Base-by-base conservation (phyloP, 92 coral and sea anemone genomes). In the Montipora capitata region DNA sequence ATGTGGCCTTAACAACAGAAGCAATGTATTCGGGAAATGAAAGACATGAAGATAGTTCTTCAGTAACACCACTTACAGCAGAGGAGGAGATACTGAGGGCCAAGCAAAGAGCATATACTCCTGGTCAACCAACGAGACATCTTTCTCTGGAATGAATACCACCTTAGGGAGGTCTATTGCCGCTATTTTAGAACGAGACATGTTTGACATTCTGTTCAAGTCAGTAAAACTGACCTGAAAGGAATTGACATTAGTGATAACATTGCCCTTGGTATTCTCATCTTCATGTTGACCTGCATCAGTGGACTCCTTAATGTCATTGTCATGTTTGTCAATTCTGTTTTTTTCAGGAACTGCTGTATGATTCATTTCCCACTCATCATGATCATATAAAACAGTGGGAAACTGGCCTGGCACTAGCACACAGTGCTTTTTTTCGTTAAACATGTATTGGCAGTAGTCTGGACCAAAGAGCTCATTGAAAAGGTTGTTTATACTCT, bases 151-250 rank as follows among this genome's bases (percentile, higher is more conserved):
- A 52, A 76, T 72, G 75, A 56, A 73, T 35, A 44, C 49, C 44
- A 61, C 68, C 38, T 74, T 63, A 74, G 89, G 89, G 49, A 85
- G 89, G 72, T 85, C 64, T 8, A 63, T 56, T 74, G 68, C 69
- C 45, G 82, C 82, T 65, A 57, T 85, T 85, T 85, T 82, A 56
- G 74, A 81, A 85, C 82, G 82, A 69, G 65, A 35, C 70, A 77
- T 14, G 78, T 48, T 74, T 48, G 18, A 45, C 15, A 74, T 18
- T 49, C 17, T 74, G 63, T n/a, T 74, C 78, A 74, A 74, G 63
- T 74, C 78, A 74, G 27, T 13, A 74, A 48, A n/a, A 48, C 62
- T 51, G 78, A 51, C 59, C 16, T 73, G 78, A 27, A 73, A 42
- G 45, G 78, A 44, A 73, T 73, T 44, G 45, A 48, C 78, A 44